A percentile compares a stretch with the other conserved stretches of the same genome.
These are phyloP conservation scores for Oceanodroma tethys DNA, from an alignment of 2,113 vertebrate species.

Conservation along the genomic window DNA sequence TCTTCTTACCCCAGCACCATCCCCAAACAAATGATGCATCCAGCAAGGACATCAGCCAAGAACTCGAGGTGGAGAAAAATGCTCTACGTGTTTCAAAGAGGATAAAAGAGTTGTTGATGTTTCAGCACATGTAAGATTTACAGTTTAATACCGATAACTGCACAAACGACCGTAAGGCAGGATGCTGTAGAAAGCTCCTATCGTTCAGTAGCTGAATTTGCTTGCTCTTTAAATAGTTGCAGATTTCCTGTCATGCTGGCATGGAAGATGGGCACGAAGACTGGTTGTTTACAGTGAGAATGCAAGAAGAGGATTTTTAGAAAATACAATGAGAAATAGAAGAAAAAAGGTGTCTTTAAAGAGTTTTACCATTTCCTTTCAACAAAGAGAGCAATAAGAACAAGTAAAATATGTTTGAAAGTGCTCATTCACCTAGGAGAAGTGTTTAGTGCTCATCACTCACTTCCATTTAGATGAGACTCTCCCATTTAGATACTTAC, in stretches of 20 bases:
- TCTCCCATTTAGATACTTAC: background rate
- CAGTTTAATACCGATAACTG: background rate
- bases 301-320: background rate
- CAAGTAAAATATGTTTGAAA: background rate
- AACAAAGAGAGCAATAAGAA: background rate
- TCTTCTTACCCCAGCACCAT: background rate
- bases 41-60: background rate
- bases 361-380: background rate
- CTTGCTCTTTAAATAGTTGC: background rate
- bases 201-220: background rate
- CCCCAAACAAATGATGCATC: background rate
- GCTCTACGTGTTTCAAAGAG: background rate
- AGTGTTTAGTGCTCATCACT: background rate
- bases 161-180: background rate
- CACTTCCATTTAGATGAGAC: background rate
- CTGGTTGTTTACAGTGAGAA: background rate
- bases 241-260: background rate
- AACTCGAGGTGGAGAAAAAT: background rate
- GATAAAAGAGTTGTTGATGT: background rate
- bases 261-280: background rate
- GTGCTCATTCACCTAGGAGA: background rate
- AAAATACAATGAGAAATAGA: background rate
- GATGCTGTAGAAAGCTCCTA: background rate
- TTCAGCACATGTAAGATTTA: background rate
- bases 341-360: background rate